These are phyloP conservation scores for Sebastes cheni DNA, from an alignment of 2,797 vertebrate species.

Conservation along the genomic window DNA sequence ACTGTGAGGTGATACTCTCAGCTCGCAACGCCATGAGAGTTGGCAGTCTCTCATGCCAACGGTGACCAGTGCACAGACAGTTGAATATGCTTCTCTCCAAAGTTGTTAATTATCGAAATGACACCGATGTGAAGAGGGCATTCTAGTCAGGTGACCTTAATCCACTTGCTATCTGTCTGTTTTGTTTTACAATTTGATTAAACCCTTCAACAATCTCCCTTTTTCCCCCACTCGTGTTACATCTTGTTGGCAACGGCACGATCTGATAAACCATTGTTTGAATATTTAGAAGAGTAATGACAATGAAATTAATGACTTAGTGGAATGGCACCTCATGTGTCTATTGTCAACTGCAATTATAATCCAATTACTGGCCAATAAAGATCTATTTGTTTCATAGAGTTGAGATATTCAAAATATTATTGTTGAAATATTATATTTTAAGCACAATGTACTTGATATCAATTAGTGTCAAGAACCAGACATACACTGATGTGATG, in stretches of 20 bases:
- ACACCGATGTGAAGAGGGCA: conserved; percentile 81
- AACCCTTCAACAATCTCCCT: conserved; percentile 42
- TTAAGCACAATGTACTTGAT: neutral
- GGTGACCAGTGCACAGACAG: conserved; percentile 78
- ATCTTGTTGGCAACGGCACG: conserved; percentile 40
- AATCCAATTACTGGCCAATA: conserved; percentile 24
- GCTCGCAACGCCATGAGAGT: conserved; percentile 79
- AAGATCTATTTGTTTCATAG: conserved; percentile 11
- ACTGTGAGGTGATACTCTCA: conserved; percentile 79
- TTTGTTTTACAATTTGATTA: conserved; percentile 59
- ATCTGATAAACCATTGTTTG: conserved; percentile 51
- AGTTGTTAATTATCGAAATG: conserved; percentile 83
- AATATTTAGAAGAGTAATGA: conserved; percentile 52
- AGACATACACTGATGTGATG: neutral
- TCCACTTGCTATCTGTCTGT: conserved; percentile 72
- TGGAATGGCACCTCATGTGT: conserved; percentile 16
- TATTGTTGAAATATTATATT: neutral
- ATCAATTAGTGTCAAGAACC: neutral
- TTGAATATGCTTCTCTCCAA: conserved; percentile 84
- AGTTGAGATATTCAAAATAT: neutral
- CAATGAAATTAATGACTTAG: conserved; percentile 37
- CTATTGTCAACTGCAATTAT: conserved; percentile 28
- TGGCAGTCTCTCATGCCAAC: conserved; percentile 82
- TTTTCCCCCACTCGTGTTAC: conserved; percentile 18
- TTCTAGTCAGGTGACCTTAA: conserved; percentile 69